Conservation (phyloP, 2,888 invertebrate genomes). For the Amblyjoppa fuscipennis region DNA sequence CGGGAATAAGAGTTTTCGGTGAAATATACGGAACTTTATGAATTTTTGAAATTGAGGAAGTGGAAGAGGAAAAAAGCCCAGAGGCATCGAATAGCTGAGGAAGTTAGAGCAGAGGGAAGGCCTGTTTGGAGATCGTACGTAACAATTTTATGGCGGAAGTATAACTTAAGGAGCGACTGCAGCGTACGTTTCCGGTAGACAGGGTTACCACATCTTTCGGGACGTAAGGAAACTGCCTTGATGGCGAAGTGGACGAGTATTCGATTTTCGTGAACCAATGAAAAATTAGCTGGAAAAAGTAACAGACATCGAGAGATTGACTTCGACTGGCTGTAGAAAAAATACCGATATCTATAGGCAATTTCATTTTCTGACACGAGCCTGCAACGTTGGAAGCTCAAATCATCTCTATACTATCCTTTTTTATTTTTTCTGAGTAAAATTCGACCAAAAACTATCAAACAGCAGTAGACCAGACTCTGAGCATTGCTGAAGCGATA, state of each 20-base stretch:
- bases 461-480: neutral
- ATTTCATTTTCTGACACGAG: neutral
- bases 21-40: neutral
- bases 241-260: neutral
- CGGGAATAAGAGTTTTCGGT: constrained; percentile 15
- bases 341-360: neutral
- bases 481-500: neutral
- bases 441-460: neutral
- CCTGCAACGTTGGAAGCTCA: neutral
- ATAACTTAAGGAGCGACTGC: neutral
- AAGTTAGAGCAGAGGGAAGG: neutral
- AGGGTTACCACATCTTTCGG: neutral
- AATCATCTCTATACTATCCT: neutral
- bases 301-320: neutral
- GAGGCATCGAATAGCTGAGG: neutral
- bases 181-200: neutral
- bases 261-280: neutral
- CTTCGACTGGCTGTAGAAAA: too few species aligned
- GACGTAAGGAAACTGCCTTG: neutral
- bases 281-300: neutral
- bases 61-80: neutral
- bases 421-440: neutral
- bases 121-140: neutral
- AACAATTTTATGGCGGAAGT: neutral
- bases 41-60: constrained; percentile 40